Percentiles rank a stretch among this genome's conserved stretches.
phyloP scores from a whole-genome alignment of 2,797 vertebrate genomes.

The Pipistrellus pygmaeus region DNA sequence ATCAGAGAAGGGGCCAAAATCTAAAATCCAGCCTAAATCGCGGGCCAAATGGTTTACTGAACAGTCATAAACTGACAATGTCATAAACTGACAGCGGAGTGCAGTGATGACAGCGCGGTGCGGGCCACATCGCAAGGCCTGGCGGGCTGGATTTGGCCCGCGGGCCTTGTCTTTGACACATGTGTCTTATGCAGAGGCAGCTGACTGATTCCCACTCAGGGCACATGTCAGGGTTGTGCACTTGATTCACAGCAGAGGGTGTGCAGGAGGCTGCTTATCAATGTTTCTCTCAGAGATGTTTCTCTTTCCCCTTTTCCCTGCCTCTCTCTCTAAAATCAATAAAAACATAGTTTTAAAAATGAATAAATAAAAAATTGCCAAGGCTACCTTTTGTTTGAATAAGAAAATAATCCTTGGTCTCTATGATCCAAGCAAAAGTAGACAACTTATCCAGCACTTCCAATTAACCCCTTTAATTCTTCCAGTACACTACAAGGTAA shows the following conservation, averaged over 20 bases:
- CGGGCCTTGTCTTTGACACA: no score
- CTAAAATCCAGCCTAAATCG: no score
- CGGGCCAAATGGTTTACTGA: no score
- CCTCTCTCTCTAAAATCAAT: not conserved
- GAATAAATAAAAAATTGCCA: not conserved
- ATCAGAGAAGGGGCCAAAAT: no score
- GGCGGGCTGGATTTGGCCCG: no score
- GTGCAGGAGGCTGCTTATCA: not conserved
- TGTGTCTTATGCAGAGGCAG: accelerated
- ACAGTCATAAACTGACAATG: no score
- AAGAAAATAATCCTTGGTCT: not conserved
- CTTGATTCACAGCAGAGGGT: not conserved
- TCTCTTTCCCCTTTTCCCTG: not conserved
- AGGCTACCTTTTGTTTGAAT: not conserved
- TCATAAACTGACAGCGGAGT: no score
- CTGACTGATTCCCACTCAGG: not conserved
- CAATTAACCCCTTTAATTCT: not conserved
- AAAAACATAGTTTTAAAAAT: not conserved
- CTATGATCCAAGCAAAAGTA: not conserved
- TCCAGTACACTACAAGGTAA: not conserved
- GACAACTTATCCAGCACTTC: not conserved
- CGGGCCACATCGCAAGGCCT: no score
- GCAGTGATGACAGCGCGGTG: no score
- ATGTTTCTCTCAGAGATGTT: not conserved
- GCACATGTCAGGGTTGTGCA: not conserved